phyloP scores from a whole-genome alignment of 2,888 invertebrate species.

The Ophonus ardosiacus region DNA sequence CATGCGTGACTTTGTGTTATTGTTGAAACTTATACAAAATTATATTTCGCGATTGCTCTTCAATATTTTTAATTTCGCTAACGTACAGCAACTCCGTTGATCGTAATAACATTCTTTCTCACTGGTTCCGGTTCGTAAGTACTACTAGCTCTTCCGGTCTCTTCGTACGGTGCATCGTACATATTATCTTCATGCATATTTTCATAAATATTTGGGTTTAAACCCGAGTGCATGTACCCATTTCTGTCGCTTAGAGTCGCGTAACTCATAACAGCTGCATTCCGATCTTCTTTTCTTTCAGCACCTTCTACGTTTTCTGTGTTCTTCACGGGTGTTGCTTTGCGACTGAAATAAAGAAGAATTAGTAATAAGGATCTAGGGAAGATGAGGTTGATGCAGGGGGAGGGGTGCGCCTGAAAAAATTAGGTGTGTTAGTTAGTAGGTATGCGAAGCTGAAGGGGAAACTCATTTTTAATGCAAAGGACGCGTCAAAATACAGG shows the following conservation, averaged over 20 bases:
- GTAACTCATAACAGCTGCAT: slow-evolving; percentile 93
- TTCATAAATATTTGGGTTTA: slow-evolving; percentile 79
- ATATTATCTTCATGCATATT: slow-evolving; percentile 83
- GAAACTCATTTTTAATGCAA: no score
- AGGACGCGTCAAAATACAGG: no score
- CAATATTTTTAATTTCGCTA: slow-evolving; percentile 71
- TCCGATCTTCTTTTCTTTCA: slow-evolving; percentile 90
- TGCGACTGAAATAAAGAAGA: slow-evolving; percentile 78
- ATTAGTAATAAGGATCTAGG: slow-evolving; percentile 12
- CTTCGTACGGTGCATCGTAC: slow-evolving; percentile 87
- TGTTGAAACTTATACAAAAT: neutral
- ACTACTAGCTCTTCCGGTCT: slow-evolving; percentile 79
- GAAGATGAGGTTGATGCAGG: neutral
- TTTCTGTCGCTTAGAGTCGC: slow-evolving; percentile 87
- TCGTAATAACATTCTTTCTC: slow-evolving; percentile 84
- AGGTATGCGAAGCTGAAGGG: no score
- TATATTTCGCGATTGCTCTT: no score
- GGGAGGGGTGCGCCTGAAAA: neutral
- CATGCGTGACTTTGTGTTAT: no score
- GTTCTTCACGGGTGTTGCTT: slow-evolving; percentile 91
- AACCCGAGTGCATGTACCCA: slow-evolving; percentile 71
- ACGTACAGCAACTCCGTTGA: slow-evolving; percentile 92
- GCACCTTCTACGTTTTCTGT: slow-evolving; percentile 93
- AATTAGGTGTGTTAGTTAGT: neutral
- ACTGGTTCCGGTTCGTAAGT: slow-evolving; percentile 84